A percentile compares a stretch with the other conserved stretches of the same genome.
Evolutionary conservation across 1,140 invertebrate species (phyloP).

Genomic region (Bombus affinis): DNA sequence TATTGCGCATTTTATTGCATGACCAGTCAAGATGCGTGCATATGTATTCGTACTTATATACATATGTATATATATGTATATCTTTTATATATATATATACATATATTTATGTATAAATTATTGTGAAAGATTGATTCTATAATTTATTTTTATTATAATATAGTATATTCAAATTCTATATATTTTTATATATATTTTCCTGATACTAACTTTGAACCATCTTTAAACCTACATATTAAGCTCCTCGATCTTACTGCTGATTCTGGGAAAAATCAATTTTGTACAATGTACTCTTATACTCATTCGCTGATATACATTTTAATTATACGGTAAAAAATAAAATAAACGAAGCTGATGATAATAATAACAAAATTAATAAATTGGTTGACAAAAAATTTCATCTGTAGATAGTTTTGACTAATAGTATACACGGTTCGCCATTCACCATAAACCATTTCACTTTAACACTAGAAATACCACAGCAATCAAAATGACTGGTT

Average conservation of each 20-base stretch:
- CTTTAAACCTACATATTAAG: not conserved
- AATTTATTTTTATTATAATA: too few species aligned
- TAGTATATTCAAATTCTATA: too few species aligned
- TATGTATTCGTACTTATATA: not conserved
- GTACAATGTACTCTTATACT: not conserved
- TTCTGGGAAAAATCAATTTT: not conserved
- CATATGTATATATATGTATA: not conserved
- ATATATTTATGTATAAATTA: not conserved
- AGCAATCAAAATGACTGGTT: too few species aligned
- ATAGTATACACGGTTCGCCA: too few species aligned
- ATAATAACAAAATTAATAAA: not conserved
- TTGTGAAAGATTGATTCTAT: too few species aligned
- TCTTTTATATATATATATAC: not conserved
- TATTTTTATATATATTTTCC: too few species aligned
- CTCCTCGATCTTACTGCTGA: not conserved
- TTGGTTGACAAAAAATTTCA: not conserved
- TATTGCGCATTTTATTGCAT: constrained; percentile 16
- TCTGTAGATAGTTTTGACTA: not conserved
- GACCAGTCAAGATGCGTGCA: not conserved
- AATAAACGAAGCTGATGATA: not conserved
- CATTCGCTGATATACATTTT: not conserved
- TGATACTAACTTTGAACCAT: not conserved
- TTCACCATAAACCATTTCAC: too few species aligned
- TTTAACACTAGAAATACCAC: too few species aligned
- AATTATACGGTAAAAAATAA: too few species aligned